phyloP scores from a whole-genome alignment of 2,113 vertebrate species.

The Ondatra zibethicus region DNA sequence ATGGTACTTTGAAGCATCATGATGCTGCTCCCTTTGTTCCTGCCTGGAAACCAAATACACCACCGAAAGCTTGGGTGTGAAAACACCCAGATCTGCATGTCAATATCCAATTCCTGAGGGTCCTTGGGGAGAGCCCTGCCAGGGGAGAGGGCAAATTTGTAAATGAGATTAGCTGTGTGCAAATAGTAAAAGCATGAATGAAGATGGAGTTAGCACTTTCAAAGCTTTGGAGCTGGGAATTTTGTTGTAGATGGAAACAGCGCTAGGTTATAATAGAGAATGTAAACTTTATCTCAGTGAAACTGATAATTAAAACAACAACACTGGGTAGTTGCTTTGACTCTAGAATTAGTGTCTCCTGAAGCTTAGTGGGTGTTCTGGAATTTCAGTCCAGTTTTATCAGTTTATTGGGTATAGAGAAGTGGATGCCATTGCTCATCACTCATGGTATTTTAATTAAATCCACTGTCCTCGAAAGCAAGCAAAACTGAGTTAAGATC shows the following conservation, averaged over 20 bases:
- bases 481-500: slow-evolving; percentile 45
- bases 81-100: background rate
- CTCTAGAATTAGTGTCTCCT: background rate
- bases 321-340: background rate
- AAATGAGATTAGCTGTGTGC: background rate
- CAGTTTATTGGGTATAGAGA: background rate
- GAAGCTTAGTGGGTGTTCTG: background rate
- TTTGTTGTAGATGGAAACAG: background rate
- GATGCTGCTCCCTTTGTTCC: background rate
- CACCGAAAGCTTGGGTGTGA: background rate
- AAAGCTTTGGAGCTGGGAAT: background rate
- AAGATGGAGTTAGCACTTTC: background rate
- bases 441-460: slow-evolving; percentile 40
- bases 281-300: background rate
- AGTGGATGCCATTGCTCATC: slow-evolving; percentile 19
- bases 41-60: background rate
- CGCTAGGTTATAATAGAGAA: background rate
- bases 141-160: background rate
- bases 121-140: background rate
- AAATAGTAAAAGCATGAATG: background rate
- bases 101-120: background rate
- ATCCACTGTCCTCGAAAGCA: background rate
- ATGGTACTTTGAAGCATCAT: background rate
- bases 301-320: background rate
- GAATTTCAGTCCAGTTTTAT: slow-evolving; percentile 11